Base-by-base conservation (phyloP, 2,113 vertebrate genomes). In the Campylorhamphus procurvoides region DNA sequence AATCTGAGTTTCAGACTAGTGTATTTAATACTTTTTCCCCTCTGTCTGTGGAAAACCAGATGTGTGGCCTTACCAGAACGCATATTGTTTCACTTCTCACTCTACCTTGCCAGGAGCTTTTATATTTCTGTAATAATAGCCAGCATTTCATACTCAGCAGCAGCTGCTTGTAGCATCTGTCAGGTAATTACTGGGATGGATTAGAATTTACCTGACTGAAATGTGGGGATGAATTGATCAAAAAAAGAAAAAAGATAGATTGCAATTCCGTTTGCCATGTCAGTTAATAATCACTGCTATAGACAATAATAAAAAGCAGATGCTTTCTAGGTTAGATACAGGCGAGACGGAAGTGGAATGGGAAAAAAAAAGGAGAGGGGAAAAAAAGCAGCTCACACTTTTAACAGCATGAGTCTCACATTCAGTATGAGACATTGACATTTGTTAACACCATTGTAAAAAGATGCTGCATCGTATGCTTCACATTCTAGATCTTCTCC, bases 401-500 rank as follows among this genome's bases (percentile, higher is more conserved):
- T 90, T 97, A 90, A 90, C 86, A 96, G 78, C 96, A 96, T 98
- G 93, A 97, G 95, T 98, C 93, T 97, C 76, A 11, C 97, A 96
- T 97, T 98, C 97, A 97, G 88, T 97, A 95, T 97, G 97, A 97
- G 98, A 98, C 97, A 97, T 66, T 98, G 98, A 98, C 97, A 96
- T 98, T 97, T 98, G 97, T 98, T 98, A 97, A 98, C 97, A 96
- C 93, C 29, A 90, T 98, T 98, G 98, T 98, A 98, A 99, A 98
- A 98, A 99, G 98, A 98, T 98, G 96, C 98, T 96, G 96, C 79
- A 87, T 98, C 97, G 9, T 98, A 98, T 98, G 98, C 98, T 99
- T 98, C 99, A 98, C 98, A 97, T 99, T 99, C 98, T 99, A 99
- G 99, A 99, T 99, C 99, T 98, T 98, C 99, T 98, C 97, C 98